Evolutionary conservation across 1,140 invertebrate genomes (phyloP).

Genomic region (Phthorimaea operculella): DNA sequence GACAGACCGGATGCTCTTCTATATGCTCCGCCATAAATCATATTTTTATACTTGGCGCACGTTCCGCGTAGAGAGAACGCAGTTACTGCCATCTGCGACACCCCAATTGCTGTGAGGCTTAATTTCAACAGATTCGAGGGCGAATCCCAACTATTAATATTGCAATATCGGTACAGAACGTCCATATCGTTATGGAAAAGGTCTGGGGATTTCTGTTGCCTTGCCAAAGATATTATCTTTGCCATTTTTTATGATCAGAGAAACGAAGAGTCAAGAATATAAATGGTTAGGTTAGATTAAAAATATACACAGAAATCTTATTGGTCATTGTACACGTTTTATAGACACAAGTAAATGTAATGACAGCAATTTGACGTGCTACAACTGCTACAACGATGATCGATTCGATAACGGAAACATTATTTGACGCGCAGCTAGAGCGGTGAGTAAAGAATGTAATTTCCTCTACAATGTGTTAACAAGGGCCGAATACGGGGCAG

Average conservation of each 20-base stretch:
- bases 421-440: slow-evolving; percentile 39
- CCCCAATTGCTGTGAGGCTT: slow-evolving; percentile 47
- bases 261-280: not conserved
- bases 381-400: slow-evolving; percentile 21
- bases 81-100: slow-evolving; percentile 57
- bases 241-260: not conserved
- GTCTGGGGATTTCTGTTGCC: not conserved
- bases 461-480: slow-evolving; percentile 65
- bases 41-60: slow-evolving; percentile 56
- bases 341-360: slow-evolving; percentile 22
- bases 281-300: not conserved
- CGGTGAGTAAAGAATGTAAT: slow-evolving; percentile 59
- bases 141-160: slow-evolving; percentile 39
- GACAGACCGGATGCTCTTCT: slow-evolving; percentile 33
- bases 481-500: slow-evolving; percentile 42
- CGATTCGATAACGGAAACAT: slow-evolving; percentile 56
- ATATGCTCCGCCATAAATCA: slow-evolving; percentile 48
- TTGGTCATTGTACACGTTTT: not conserved
- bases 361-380: slow-evolving; percentile 49
- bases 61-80: slow-evolving; percentile 33
- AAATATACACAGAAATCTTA: not conserved
- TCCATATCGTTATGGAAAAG: slow-evolving; percentile 11
- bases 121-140: slow-evolving; percentile 48
- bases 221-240: not conserved
- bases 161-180: slow-evolving; percentile 27